Evolutionary conservation across 2,888 invertebrate genomes (phyloP).

Genomic region (Drosophila trichaetosa): DNA sequence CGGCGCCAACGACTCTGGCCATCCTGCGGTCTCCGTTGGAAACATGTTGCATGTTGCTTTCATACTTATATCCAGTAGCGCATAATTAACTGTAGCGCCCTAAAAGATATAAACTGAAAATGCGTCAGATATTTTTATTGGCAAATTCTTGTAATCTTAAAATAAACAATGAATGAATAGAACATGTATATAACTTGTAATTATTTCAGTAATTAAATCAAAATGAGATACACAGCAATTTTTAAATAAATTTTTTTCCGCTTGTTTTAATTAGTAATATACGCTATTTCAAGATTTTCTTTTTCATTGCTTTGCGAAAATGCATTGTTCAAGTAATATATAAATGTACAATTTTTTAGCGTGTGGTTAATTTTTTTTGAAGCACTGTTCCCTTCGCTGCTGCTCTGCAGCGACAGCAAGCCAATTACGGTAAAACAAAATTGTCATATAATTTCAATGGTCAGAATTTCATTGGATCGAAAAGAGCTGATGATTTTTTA

Average conservation of each 20-base stretch:
- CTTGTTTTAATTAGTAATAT: neutral
- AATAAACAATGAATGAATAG: neutral
- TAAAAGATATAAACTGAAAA: neutral
- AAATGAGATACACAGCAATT: neutral
- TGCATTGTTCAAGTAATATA: neutral
- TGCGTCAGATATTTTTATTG: neutral
- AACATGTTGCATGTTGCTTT: neutral
- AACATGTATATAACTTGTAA: neutral
- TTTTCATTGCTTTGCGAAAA: neutral
- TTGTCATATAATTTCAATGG: neutral
- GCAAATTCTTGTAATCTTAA: neutral
- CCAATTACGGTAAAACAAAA: constrained; percentile 15
- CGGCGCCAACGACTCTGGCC: neutral
- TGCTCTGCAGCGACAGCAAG: neutral
- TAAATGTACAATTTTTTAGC: neutral
- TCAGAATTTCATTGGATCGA: neutral
- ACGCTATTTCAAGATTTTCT: neutral
- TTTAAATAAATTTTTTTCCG: neutral
- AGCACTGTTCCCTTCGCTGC: neutral
- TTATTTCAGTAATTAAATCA: neutral
- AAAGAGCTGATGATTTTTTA: neutral
- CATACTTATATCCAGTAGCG: neutral
- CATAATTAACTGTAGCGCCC: neutral
- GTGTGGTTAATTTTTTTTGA: neutral
- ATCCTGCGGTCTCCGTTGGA: neutral